Evolutionary conservation across 1,140 invertebrate species (phyloP).

Genomic region (Colletes latitarsis): DNA sequence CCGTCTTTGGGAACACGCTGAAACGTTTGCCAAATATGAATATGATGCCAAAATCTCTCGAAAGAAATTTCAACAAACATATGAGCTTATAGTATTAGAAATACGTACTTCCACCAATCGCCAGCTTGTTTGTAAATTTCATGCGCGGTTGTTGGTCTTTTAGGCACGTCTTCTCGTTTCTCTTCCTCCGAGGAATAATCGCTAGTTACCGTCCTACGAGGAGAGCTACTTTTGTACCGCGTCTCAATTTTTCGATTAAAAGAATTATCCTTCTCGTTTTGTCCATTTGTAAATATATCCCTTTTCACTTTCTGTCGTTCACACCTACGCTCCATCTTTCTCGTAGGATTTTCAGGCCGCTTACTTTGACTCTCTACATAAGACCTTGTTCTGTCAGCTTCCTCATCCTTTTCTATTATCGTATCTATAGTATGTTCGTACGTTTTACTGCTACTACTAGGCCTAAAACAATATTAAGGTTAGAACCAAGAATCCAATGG

Average conservation of each 20-base stretch:
- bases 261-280: constrained; percentile 65
- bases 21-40: constrained; percentile 45
- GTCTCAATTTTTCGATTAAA: constrained; percentile 44
- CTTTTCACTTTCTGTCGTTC: constrained; percentile 75
- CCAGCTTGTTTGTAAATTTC: constrained; percentile 78
- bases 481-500: neutral
- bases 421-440: constrained; percentile 69
- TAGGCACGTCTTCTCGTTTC: constrained; percentile 71
- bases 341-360: constrained; percentile 62
- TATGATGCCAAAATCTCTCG: neutral
- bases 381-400: constrained; percentile 26
- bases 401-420: constrained; percentile 60
- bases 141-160: constrained; percentile 70
- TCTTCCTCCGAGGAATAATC: constrained; percentile 79
- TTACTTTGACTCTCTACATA: constrained; percentile 44
- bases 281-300: constrained; percentile 73
- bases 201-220: constrained; percentile 69
- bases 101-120: constrained; percentile 80
- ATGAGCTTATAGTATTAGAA: neutral
- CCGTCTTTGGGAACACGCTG: constrained; percentile 89
- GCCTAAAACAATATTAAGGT: constrained; percentile 39
- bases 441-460: constrained; percentile 58
- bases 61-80: neutral
- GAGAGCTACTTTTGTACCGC: constrained; percentile 63
- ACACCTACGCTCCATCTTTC: constrained; percentile 71